phyloP scores from a whole-genome alignment of 2,888 invertebrate genomes.

The Toxonevra muliebris region DNA sequence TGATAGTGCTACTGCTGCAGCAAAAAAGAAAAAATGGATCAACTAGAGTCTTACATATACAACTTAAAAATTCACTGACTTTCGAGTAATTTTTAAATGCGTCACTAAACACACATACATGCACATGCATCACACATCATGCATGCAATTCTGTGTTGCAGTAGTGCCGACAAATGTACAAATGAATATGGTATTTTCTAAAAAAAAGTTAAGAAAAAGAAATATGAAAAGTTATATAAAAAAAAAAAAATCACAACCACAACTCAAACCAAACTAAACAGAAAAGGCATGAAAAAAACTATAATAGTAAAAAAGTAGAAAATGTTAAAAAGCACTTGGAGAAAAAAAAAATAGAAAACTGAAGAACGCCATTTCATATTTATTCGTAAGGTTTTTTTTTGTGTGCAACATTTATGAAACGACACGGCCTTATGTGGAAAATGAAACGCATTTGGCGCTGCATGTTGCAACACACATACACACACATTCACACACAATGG shows the following conservation, averaged over 20 bases:
- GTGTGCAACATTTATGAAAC: conserved; percentile 23
- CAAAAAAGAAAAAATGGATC: too few relatives aligned
- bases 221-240: conserved; percentile 7
- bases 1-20: too few relatives aligned
- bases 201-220: not conserved
- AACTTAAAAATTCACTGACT: too few relatives aligned
- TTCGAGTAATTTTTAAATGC: conserved; percentile 18
- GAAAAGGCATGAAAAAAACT: not conserved
- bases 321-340: not conserved
- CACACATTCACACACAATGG: too few relatives aligned
- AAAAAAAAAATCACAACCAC: not conserved
- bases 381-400: conserved; percentile 8
- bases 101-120: conserved; percentile 11
- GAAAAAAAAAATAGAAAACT: conserved; percentile 16
- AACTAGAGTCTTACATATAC: too few relatives aligned
- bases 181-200: conserved; percentile 16
- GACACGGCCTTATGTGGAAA: not conserved
- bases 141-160: conserved; percentile 7
- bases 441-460: too few relatives aligned
- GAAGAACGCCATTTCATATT: conserved; percentile 23
- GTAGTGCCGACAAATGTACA: conserved; percentile 12
- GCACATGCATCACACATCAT: not conserved
- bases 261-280: not conserved
- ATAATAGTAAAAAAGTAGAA: conserved; percentile 13
- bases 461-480: too few relatives aligned